Conservation (phyloP, 2,888 invertebrate species). For the Kryphioiulus occultus region DNA sequence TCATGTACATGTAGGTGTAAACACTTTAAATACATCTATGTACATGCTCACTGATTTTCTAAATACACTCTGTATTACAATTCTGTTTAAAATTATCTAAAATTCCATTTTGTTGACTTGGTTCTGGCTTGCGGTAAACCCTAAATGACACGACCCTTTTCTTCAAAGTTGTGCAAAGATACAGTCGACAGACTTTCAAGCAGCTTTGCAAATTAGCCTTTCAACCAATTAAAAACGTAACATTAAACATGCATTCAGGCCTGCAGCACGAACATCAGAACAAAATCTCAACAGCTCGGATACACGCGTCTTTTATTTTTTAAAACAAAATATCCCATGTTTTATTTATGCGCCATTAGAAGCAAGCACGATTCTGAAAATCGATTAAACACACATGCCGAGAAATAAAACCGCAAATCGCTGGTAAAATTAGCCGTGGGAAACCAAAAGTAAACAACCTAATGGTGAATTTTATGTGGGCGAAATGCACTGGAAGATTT, state of each 20-base stretch:
- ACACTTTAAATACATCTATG: too few relatives aligned
- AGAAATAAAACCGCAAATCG: constrained; percentile 5
- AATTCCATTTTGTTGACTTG: too few relatives aligned
- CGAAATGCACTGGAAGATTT: not conserved
- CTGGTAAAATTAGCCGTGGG: not conserved
- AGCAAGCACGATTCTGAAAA: not conserved
- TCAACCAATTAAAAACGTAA: too few relatives aligned
- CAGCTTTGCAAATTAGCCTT: too few relatives aligned
- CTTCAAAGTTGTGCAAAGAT: too few relatives aligned
- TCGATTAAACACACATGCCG: not conserved
- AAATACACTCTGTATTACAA: too few relatives aligned
- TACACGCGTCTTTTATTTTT: not conserved
- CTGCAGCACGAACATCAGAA: not conserved
- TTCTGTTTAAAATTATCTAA: too few relatives aligned
- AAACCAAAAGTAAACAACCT: not conserved
- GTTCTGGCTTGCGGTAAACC: too few relatives aligned
- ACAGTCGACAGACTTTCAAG: too few relatives aligned
- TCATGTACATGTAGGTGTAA: too few relatives aligned
- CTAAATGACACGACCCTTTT: too few relatives aligned
- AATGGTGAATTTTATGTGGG: not conserved
- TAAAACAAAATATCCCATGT: not conserved
- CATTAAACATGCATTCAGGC: not conserved
- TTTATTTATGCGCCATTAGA: not conserved
- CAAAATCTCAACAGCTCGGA: not conserved
- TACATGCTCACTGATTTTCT: too few relatives aligned